Evolutionary conservation across 2,113 vertebrate species (phyloP), one percentile per base, ranked within the genome.

Genomic region (Dipodomys merriami): DNA sequence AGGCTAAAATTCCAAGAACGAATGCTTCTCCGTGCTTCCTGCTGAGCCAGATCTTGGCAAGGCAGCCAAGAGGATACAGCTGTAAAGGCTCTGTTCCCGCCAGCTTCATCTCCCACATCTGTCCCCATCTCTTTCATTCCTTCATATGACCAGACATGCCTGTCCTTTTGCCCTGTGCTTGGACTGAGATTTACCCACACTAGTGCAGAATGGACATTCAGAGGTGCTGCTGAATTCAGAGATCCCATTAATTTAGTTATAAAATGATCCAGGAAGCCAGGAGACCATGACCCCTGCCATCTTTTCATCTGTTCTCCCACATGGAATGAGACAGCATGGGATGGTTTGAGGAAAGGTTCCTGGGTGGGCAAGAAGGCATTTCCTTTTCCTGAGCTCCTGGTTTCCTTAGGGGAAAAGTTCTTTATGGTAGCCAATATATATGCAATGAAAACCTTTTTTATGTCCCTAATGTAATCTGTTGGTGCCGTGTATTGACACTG

Each of bases 11-110:
- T 62, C 44, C 33, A 72, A 71, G 86, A 88, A 73, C 68, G 90
- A 33, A 72, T 35, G 20, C 72, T 18, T 79, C 39, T 53, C 68
- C 16, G n/a, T 5, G 12, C 46, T 39, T 87, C 57, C 30, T 91
- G 71, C 84, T 49, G 35, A 95, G 57, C 74, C 74, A 88, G 93
- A 91, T 20, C 49, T 86, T 91, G 80, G 76, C 65, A 86, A 79
- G 20, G 30, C 7, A 65, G 27, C 11, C 53, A 60, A 73, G 57
- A 67, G 19, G 19, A 84, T 74, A 64, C 27, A n/a, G 7, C 86
- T 29, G 6, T 0, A 1, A 68, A 86, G 80, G 10, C 18, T 13
- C 0, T 5, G 15, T 25, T 64, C 72, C 77, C 10, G 57, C 72
- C 46, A 86, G 39, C 64, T 33, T 30, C 30, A 68, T 16, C 53